Base-by-base conservation (phyloP, 2,797 vertebrate genomes). In the Dendrocincla tyrannina region DNA sequence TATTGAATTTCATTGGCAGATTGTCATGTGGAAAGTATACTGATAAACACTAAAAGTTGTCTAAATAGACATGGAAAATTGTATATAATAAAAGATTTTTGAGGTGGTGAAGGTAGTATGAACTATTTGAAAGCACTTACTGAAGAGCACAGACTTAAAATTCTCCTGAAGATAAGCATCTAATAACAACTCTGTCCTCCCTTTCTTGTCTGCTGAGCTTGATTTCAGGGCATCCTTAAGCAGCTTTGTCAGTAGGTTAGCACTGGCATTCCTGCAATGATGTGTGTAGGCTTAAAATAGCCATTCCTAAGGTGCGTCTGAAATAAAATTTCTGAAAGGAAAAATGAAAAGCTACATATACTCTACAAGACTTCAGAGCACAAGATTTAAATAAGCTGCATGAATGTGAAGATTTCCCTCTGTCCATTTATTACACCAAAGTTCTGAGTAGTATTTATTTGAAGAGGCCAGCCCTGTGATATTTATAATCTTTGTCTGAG, bases 281-380 rank as follows among this genome's bases (percentile, higher is more conserved):
- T 95, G 88, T 72, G 70, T 94, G 82, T 73, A 72, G 62, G 59
- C 62, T 95, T 88, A 93, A 96, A 97, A 94, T 88, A 95, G 70
- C 68, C 95, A 20, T 86, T 94, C 59, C 75, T 94, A 66, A 89
- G 92, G 76, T 88, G 56, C 25, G 82, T 87, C 88, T 85, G 76
- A 95, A 91, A 89, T 81, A 67, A 93, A 93, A 83, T 85, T 81
- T 82, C 73, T 75, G 56, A 91, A 95, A 94, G 68, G 62, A 90
- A 91, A 91, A 89, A 89, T 95, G 35, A 78, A 95, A 92, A 96
- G 35, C 73, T 88, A 91, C 91, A 92, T 76, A 77, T 59, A 44
- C 16, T 58, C 69, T 73, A 46, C 4, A 24, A 83, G 78, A 88
- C 70, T 91, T 14, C 41, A 62, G 60, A 90, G 64, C 87, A 62